These are phyloP conservation scores for Pteruthius melanotis DNA, from an alignment of 2,113 vertebrate species.

Conservation along the genomic window DNA sequence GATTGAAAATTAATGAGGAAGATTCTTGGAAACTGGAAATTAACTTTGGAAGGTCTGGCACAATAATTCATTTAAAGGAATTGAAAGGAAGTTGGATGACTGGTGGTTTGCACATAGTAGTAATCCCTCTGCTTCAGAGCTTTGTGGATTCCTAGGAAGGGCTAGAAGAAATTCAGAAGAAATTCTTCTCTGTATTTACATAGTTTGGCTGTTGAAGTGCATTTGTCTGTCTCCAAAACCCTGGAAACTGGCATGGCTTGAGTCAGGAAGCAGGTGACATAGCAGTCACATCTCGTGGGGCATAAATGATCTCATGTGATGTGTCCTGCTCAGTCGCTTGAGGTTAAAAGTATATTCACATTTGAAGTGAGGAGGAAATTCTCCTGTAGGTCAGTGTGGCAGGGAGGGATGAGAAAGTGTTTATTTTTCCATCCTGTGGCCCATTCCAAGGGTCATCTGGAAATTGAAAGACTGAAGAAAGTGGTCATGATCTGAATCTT, in stretches of 20 bases:
- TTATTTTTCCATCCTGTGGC: neutral
- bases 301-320: neutral
- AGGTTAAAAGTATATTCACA: neutral
- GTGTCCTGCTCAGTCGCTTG: neutral
- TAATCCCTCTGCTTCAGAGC: neutral
- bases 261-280: neutral
- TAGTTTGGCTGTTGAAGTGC: neutral
- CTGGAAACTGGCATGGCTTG: neutral
- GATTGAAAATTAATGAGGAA: neutral
- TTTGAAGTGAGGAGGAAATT: neutral
- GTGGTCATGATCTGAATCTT: neutral
- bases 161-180: neutral
- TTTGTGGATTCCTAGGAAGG: neutral
- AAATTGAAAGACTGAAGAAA: neutral
- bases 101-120: neutral
- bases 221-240: neutral
- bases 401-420: neutral
- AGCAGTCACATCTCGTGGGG: neutral
- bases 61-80: neutral
- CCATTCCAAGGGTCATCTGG: neutral
- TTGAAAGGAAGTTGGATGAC: neutral
- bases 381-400: neutral
- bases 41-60: neutral
- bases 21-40: conserved; percentile 23
- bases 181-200: neutral